These are phyloP conservation scores for Watsonalla cultraria DNA, from an alignment of 2,888 invertebrate species.

Conservation along the genomic window DNA sequence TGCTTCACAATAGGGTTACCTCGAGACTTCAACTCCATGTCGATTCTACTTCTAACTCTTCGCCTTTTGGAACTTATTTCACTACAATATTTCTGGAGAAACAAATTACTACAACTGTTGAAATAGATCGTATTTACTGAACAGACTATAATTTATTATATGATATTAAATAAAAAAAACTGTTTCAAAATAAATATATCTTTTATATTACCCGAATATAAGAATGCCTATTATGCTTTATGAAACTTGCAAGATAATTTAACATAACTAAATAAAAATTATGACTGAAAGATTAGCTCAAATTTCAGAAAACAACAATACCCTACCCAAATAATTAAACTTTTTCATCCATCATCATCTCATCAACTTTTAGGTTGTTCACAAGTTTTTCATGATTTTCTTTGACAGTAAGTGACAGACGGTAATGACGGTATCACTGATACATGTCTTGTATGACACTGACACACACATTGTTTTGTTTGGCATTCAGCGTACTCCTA, in stretches of 20 bases:
- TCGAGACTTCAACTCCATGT: conserved; percentile 57
- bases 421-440: too few species aligned
- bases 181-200: not conserved
- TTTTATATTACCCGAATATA: not conserved
- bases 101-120: not conserved
- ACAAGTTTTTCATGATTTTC: too few species aligned
- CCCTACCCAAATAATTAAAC: too few species aligned
- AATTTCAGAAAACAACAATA: too few species aligned
- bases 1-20: conserved; percentile 84
- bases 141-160: not conserved
- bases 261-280: not conserved
- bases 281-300: too few species aligned
- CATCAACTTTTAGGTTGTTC: too few species aligned
- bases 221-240: not conserved
- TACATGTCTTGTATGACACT: too few species aligned
- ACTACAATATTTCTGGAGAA: conserved; percentile 26
- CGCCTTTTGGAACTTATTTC: conserved; percentile 20
- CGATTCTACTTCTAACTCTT: conserved; percentile 42
- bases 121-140: too few species aligned
- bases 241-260: not conserved
- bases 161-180: not conserved
- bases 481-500: too few species aligned
- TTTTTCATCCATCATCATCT: too few species aligned
- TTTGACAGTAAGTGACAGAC: too few species aligned
- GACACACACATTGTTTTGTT: too few species aligned